These are phyloP conservation scores for Elephantulus edwardii DNA, from an alignment of 2,113 vertebrate species.

Conservation along the genomic window DNA sequence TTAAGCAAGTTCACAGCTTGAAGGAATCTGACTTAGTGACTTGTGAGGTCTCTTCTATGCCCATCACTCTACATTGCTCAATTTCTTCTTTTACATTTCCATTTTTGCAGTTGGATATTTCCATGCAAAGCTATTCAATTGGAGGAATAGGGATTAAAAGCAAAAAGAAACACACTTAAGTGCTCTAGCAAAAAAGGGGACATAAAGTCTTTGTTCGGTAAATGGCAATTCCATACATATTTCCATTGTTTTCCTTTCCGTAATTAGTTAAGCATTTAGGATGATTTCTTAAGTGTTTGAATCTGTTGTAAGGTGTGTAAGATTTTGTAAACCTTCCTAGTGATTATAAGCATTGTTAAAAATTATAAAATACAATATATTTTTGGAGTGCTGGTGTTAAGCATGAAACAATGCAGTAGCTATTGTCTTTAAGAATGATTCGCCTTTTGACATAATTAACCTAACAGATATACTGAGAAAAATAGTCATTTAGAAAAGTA, in stretches of 20 bases:
- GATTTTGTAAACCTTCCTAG: slow-evolving; percentile 63
- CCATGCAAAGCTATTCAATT: neutral
- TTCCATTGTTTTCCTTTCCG: neutral
- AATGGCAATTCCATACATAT: slow-evolving; percentile 6
- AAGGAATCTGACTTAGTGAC: neutral
- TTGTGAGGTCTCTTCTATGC: neutral
- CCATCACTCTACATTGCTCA: neutral
- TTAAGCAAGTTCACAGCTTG: neutral
- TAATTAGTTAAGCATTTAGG: neutral
- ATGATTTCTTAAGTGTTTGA: slow-evolving; percentile 2
- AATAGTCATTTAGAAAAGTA: neutral
- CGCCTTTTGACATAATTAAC: neutral
- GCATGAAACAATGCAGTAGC: slow-evolving; percentile 51
- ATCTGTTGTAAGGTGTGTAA: neutral
- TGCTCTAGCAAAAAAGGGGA: neutral
- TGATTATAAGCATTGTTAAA: slow-evolving; percentile 62
- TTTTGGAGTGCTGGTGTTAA: slow-evolving; percentile 38
- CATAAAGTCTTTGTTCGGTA: slow-evolving; percentile 11
- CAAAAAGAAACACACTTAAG: neutral
- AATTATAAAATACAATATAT: slow-evolving; percentile 53
- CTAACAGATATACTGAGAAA: neutral
- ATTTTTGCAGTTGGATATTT: slow-evolving; percentile 39
- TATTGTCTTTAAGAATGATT: slow-evolving; percentile 47
- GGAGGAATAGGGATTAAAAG: slow-evolving; percentile 34
- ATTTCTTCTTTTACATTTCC: neutral